Conservation (phyloP, 2,113 vertebrate species). For the Campylorhamphus procurvoides region DNA sequence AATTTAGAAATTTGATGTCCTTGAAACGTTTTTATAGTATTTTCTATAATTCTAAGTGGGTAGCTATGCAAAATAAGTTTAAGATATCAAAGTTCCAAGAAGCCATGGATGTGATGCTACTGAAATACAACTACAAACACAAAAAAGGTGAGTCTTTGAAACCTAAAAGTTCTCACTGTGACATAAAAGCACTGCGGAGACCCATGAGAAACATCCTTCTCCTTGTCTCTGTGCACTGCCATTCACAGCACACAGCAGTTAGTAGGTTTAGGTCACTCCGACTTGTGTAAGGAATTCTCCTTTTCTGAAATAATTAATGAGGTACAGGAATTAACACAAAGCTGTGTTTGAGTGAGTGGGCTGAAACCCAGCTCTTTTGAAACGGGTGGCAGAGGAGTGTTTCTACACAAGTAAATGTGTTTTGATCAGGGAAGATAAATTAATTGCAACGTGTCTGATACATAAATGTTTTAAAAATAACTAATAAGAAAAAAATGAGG, state of each 20-base stretch:
- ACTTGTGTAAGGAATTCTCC: not conserved
- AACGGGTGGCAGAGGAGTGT: not conserved
- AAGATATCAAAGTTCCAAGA: not conserved
- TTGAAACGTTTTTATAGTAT: not conserved
- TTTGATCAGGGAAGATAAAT: constrained; percentile 43
- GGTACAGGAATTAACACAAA: not conserved
- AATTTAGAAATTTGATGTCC: not conserved
- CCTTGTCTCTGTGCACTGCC: not conserved
- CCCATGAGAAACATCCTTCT: not conserved
- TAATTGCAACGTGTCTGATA: not conserved
- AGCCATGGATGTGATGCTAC: not conserved
- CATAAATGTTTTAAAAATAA: constrained; percentile 15
- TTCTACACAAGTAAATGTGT: not conserved
- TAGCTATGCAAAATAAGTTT: not conserved
- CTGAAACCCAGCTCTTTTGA: not conserved
- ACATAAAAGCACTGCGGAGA: not conserved
- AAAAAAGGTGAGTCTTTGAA: not conserved
- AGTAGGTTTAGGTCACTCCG: not conserved
- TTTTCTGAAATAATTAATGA: not conserved
- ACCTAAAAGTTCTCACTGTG: not conserved
- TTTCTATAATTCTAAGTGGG: not conserved
- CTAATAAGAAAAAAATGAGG: not conserved
- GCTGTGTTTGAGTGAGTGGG: not conserved
- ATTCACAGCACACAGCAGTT: not conserved
- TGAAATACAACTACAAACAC: not conserved